A percentile compares a stretch with the other conserved stretches of the same genome.
Evolutionary conservation across 2,888 invertebrate genomes (phyloP).

Genomic region (Ormyrus thymus): DNA sequence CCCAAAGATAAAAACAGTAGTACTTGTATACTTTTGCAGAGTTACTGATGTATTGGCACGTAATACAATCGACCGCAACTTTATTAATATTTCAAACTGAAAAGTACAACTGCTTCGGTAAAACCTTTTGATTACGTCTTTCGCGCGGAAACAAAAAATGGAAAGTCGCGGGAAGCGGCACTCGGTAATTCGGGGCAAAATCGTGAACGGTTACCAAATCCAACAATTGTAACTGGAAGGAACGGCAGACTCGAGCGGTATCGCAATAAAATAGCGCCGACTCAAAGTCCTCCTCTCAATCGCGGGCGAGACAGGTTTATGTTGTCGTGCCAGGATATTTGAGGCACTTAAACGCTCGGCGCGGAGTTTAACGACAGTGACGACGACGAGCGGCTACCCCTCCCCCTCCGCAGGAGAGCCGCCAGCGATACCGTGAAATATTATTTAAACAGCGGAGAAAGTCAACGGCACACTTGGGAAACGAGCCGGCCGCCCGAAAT

Average conservation of each 20-base stretch:
- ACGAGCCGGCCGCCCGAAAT: slow-evolving; percentile 53
- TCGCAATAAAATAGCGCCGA: slow-evolving; percentile 36
- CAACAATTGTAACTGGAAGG: slow-evolving; percentile 31
- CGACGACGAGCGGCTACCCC: slow-evolving; percentile 8
- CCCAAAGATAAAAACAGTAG: no score
- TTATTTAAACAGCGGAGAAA: slow-evolving; percentile 58
- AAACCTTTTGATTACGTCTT: background rate
- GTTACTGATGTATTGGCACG: no score
- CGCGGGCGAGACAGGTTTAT: background rate
- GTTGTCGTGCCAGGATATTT: slow-evolving; percentile 33
- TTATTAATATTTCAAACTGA: no score
- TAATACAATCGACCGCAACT: no score
- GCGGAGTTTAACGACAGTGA: slow-evolving; percentile 37
- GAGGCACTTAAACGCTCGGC: slow-evolving; percentile 42
- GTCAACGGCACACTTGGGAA: slow-evolving; percentile 58
- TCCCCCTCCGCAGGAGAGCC: slow-evolving; percentile 28
- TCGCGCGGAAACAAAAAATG: background rate
- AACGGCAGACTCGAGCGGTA: slow-evolving; percentile 4
- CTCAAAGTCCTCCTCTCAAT: background rate
- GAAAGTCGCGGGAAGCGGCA: background rate
- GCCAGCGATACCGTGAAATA: slow-evolving; percentile 56
- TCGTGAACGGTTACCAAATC: slow-evolving; percentile 38
- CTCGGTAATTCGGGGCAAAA: background rate
- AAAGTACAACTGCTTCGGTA: background rate
- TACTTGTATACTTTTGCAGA: no score